Percentiles rank a stretch among this genome's conserved stretches.
phyloP scores from a whole-genome alignment of 2,888 invertebrate species.

The Brachylomia viminalis region DNA sequence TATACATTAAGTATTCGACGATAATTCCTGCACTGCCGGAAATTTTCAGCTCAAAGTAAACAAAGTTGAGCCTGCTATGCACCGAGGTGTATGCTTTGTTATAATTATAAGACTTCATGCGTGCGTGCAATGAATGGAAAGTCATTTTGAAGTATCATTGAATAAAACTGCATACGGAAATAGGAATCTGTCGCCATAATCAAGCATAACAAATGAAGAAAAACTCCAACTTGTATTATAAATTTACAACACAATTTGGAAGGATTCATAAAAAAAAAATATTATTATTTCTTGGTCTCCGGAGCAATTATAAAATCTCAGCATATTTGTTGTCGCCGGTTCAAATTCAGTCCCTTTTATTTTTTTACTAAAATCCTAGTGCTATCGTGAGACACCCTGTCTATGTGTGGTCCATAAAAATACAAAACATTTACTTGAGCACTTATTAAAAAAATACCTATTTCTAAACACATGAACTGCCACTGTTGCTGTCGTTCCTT shows the following conservation, averaged over 20 bases:
- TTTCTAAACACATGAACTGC: conserved; percentile 6
- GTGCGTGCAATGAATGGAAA: neutral
- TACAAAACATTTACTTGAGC: neutral
- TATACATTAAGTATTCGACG: neutral
- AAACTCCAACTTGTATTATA: neutral
- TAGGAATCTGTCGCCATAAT: neutral
- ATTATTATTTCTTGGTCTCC: neutral
- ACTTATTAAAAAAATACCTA: neutral
- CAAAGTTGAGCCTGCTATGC: neutral
- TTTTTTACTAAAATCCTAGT: neutral
- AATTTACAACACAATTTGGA: neutral
- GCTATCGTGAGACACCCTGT: conserved; percentile 17
- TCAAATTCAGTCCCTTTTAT: neutral
- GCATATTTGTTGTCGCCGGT: neutral
- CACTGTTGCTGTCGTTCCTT: neutral
- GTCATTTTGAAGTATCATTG: neutral
- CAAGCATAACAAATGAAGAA: neutral
- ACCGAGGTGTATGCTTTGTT: neutral
- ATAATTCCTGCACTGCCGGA: neutral
- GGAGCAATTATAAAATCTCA: neutral
- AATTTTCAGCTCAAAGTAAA: conserved; percentile 4
- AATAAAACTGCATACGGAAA: conserved; percentile 6
- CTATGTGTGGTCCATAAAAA: neutral
- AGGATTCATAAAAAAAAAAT: neutral
- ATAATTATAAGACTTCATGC: neutral